A percentile compares a stretch with the other conserved stretches of the same genome.
These are phyloP conservation scores for Entomyzon cyanotis DNA, from an alignment of 2,113 vertebrate genomes.

Conservation along the genomic window DNA sequence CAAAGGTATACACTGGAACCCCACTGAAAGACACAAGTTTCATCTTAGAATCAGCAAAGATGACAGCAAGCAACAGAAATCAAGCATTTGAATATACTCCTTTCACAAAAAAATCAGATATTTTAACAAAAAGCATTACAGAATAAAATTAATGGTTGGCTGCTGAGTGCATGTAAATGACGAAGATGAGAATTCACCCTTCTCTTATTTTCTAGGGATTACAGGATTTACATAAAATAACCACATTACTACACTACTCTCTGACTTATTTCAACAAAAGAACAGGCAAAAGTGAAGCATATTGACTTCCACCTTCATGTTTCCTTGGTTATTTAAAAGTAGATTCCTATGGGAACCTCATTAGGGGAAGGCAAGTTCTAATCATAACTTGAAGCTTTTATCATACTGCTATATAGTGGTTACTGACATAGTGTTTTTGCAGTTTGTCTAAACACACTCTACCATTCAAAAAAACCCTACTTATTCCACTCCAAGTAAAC, in stretches of 20 bases:
- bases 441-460: background rate
- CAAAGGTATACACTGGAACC: constrained; percentile 96
- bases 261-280: background rate
- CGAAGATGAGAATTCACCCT: background rate
- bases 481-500: background rate
- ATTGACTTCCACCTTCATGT: background rate
- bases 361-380: background rate
- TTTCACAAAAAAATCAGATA: background rate
- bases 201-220: background rate
- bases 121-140: background rate
- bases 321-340: background rate
- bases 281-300: background rate
- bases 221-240: background rate
- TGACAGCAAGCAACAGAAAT: background rate
- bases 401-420: background rate
- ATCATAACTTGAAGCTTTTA: background rate
- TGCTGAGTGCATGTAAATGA: background rate
- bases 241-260: background rate
- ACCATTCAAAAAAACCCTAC: background rate
- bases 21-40: constrained; percentile 84
- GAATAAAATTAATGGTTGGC: background rate
- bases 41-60: background rate
- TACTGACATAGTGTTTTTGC: background rate
- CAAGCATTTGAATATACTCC: background rate
- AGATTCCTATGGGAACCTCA: background rate